phyloP scores from a whole-genome alignment of 2,113 vertebrate species.

The Macquaria ambigua region DNA sequence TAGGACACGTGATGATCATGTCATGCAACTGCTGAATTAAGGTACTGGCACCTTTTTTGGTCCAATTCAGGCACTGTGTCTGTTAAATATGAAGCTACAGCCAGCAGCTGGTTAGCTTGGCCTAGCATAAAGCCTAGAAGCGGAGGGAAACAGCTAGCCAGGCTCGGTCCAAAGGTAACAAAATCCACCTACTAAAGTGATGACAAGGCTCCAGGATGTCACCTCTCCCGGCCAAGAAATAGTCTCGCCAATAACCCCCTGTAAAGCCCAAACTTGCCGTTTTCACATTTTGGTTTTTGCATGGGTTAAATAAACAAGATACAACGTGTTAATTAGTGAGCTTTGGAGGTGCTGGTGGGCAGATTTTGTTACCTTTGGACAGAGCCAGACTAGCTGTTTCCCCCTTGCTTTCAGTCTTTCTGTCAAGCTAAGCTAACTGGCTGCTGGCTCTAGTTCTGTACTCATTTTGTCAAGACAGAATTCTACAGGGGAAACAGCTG shows the following conservation, averaged over 20 bases:
- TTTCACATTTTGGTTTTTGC: neutral
- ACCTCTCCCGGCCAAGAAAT: neutral
- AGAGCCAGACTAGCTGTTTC: neutral
- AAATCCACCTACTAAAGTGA: neutral
- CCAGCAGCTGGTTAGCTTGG: neutral
- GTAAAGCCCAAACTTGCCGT: neutral
- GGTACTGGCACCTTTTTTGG: too few species aligned
- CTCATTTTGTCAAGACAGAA: constrained; percentile 7
- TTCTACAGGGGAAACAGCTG: constrained; percentile 6
- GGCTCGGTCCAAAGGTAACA: neutral
- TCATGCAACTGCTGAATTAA: too few species aligned
- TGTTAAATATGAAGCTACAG: neutral
- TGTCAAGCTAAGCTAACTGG: neutral
- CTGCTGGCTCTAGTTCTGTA: neutral
- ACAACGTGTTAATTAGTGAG: neutral
- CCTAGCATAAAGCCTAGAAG: neutral
- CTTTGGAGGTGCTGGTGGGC: neutral
- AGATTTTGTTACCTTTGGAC: neutral
- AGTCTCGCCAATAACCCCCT: neutral
- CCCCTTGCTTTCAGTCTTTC: neutral
- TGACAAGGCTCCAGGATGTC: neutral
- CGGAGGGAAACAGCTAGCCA: neutral
- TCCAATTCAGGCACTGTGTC: neutral
- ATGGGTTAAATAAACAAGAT: neutral
- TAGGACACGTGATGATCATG: too few species aligned